Evolutionary conservation across 2,888 invertebrate genomes (phyloP).

Genomic region (Ennomos quercinarius): DNA sequence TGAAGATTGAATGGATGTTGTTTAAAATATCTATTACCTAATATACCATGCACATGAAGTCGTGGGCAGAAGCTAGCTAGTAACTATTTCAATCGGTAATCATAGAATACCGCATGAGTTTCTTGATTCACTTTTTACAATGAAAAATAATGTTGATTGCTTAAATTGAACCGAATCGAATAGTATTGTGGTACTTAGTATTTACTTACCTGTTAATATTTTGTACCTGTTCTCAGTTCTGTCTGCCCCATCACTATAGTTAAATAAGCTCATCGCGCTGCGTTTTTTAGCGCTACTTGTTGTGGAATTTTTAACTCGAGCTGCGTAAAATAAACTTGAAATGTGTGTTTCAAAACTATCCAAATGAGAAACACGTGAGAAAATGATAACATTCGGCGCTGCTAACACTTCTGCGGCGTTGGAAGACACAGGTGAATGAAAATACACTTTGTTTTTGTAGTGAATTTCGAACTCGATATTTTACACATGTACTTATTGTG

Average conservation of each 20-base stretch:
- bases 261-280: slow-evolving; percentile 66
- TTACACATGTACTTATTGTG: slow-evolving; percentile 35
- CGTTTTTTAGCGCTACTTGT: slow-evolving; percentile 44
- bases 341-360: slow-evolving; percentile 64
- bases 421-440: slow-evolving; percentile 73
- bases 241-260: slow-evolving; percentile 63
- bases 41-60: too few relatives aligned
- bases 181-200: too few relatives aligned
- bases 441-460: slow-evolving; percentile 56
- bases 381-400: slow-evolving; percentile 81
- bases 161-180: too few relatives aligned
- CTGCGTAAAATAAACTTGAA: slow-evolving; percentile 61
- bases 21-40: too few relatives aligned
- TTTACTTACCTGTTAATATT: too few relatives aligned
- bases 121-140: too few relatives aligned
- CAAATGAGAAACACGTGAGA: slow-evolving; percentile 71
- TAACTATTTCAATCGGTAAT: too few relatives aligned
- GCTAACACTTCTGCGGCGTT: slow-evolving; percentile 70
- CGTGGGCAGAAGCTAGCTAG: too few relatives aligned
- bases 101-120: too few relatives aligned
- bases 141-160: too few relatives aligned
- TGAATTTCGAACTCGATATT: slow-evolving; percentile 49
- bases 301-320: slow-evolving; percentile 60
- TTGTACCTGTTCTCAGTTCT: too few relatives aligned
- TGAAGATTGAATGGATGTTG: too few relatives aligned